A percentile compares a stretch with the other conserved stretches of the same genome.
Evolutionary conservation across 2,888 invertebrate species (phyloP).

Genomic region (Empis stercorea): DNA sequence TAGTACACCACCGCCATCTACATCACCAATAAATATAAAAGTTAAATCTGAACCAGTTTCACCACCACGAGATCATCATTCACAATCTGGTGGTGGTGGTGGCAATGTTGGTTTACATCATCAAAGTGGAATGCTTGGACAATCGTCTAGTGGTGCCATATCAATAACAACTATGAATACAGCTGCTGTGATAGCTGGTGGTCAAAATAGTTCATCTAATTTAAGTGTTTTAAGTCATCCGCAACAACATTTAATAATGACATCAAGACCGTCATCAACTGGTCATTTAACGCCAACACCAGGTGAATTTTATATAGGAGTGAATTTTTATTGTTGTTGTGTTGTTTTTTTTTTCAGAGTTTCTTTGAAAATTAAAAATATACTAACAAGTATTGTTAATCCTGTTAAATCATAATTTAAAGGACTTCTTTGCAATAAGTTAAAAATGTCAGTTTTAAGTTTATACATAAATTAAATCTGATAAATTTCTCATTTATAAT

Average conservation of each 20-base stretch:
- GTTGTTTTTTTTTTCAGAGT: constrained; percentile 10
- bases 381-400: no score
- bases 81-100: constrained; percentile 31
- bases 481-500: no score
- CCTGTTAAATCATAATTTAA: no score
- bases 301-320: constrained; percentile 33
- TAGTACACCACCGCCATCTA: constrained; percentile 58
- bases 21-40: constrained; percentile 71
- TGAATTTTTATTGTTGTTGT: constrained; percentile 3
- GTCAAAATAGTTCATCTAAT: constrained; percentile 32
- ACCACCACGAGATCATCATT: constrained; percentile 73
- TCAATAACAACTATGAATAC: constrained; percentile 26
- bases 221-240: constrained; percentile 43
- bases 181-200: constrained; percentile 23
- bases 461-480: no score
- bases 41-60: constrained; percentile 94
- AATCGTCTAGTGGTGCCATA: constrained; percentile 18
- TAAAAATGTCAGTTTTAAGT: no score
- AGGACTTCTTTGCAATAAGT: no score
- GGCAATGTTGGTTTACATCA: no score
- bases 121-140: constrained; percentile 15
- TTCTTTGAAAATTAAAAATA: constrained; percentile 1
- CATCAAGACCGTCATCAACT: constrained; percentile 44
- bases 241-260: constrained; percentile 38
- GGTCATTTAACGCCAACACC: constrained; percentile 46